Conservation (phyloP, 2,888 invertebrate genomes). For the Lutraria lutraria region DNA sequence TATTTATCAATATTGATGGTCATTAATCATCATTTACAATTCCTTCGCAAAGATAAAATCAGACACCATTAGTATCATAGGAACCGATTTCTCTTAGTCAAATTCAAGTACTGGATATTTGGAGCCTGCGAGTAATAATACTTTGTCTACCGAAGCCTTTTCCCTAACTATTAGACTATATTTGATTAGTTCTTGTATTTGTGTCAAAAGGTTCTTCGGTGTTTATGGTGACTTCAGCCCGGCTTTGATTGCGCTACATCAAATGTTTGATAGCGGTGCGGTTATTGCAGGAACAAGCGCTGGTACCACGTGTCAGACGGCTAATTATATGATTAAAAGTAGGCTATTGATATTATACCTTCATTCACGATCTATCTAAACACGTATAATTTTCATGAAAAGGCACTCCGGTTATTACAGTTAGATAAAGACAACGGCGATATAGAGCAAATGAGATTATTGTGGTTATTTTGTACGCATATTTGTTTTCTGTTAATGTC, state of each 20-base stretch:
- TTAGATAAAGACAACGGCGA: not conserved
- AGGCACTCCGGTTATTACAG: not conserved
- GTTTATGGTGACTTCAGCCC: slow-evolving; percentile 67
- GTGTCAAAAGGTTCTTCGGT: slow-evolving; percentile 34
- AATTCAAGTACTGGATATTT: too few species aligned
- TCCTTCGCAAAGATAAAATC: too few species aligned
- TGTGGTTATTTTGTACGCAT: too few species aligned
- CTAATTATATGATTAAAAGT: slow-evolving; percentile 75
- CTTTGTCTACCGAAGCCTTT: too few species aligned
- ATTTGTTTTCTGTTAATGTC: too few species aligned
- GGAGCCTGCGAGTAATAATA: too few species aligned
- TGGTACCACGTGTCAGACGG: slow-evolving; percentile 72
- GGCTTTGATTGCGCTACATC: slow-evolving; percentile 73
- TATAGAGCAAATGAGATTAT: not conserved
- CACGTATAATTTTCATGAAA: not conserved
- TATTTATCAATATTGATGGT: too few species aligned
- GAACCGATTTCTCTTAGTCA: too few species aligned
- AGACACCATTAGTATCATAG: too few species aligned
- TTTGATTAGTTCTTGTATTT: too few species aligned
- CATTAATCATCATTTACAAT: too few species aligned
- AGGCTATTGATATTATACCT: not conserved
- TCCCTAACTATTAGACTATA: too few species aligned
- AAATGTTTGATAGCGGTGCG: slow-evolving; percentile 72
- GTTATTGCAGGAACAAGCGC: slow-evolving; percentile 78
- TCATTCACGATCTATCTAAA: not conserved